Evolutionary conservation across 2,797 vertebrate genomes (phyloP).

Genomic region (Chromobotia macracanthus): DNA sequence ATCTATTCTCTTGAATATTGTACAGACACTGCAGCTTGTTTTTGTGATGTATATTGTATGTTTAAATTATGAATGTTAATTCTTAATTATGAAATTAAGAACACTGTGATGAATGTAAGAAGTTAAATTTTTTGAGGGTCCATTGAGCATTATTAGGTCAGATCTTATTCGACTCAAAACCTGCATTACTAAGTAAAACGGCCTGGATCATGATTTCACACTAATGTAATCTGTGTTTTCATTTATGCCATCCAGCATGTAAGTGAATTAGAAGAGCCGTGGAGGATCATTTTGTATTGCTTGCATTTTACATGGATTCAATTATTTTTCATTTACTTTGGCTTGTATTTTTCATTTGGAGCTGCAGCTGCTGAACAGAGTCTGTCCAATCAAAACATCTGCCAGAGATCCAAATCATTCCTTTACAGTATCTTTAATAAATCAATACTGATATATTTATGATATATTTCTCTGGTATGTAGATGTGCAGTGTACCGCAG

Average conservation of each 20-base stretch:
- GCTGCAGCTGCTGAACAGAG: neutral
- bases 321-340: conserved; percentile 11
- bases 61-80: too few relatives aligned
- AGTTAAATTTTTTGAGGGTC: neutral
- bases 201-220: conserved; percentile 20
- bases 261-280: neutral
- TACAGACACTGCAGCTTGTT: neutral
- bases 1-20: neutral
- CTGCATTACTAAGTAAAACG: conserved; percentile 1
- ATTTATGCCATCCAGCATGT: neutral
- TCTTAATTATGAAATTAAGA: too few relatives aligned
- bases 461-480: too few relatives aligned
- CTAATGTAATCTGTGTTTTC: neutral
- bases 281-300: conserved; percentile 1
- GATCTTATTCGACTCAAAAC: conserved; percentile 14
- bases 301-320: conserved; percentile 33
- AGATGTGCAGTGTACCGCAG: neutral
- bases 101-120: neutral
- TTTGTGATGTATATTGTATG: neutral
- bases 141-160: neutral
- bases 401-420: neutral
- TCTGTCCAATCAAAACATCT: neutral
- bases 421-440: neutral
- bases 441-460: neutral
- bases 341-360: conserved; percentile 14